Conservation (phyloP, 2,888 invertebrate species). For the Ferrisia virgata region DNA sequence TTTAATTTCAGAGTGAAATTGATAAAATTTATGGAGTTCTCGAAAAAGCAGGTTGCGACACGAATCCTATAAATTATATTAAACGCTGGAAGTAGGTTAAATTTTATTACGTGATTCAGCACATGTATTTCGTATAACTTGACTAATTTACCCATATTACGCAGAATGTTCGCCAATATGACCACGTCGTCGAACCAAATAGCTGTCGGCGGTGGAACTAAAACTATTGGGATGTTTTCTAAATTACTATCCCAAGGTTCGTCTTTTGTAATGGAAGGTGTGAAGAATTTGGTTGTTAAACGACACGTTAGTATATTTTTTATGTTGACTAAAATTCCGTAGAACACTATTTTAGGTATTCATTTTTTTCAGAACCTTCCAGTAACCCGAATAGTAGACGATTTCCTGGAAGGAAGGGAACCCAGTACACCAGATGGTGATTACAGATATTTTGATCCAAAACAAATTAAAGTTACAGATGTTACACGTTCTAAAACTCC, state of each 20-base stretch:
- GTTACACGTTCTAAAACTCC: constrained; percentile 63
- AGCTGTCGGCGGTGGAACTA: constrained; percentile 74
- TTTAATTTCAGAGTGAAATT: constrained; percentile 63
- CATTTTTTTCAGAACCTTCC: constrained; percentile 73
- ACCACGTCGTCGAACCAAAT: constrained; percentile 72
- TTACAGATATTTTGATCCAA: constrained; percentile 92
- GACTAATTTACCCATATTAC: neutral
- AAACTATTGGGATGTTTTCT: constrained; percentile 97
- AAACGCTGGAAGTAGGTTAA: constrained; percentile 84
- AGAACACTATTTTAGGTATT: constrained; percentile 62
- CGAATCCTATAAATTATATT: constrained; percentile 81
- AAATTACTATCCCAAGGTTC: constrained; percentile 96
- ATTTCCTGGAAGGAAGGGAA: constrained; percentile 74
- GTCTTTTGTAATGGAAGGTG: constrained; percentile 99
- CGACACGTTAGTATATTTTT: constrained; percentile 84
- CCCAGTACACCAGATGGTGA: constrained; percentile 71
- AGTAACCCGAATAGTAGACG: constrained; percentile 88
- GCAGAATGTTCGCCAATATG: constrained; percentile 60
- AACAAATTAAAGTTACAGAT: constrained; percentile 70
- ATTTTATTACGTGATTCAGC: neutral
- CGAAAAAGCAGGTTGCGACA: constrained; percentile 77
- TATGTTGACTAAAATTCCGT: too few relatives aligned
- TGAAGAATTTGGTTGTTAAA: constrained; percentile 97
- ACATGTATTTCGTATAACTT: neutral
- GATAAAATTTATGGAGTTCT: constrained; percentile 79